Evolutionary conservation across 2,888 invertebrate species (phyloP), one percentile per base, ranked within the genome.

Genomic region (Lagria hirta): DNA sequence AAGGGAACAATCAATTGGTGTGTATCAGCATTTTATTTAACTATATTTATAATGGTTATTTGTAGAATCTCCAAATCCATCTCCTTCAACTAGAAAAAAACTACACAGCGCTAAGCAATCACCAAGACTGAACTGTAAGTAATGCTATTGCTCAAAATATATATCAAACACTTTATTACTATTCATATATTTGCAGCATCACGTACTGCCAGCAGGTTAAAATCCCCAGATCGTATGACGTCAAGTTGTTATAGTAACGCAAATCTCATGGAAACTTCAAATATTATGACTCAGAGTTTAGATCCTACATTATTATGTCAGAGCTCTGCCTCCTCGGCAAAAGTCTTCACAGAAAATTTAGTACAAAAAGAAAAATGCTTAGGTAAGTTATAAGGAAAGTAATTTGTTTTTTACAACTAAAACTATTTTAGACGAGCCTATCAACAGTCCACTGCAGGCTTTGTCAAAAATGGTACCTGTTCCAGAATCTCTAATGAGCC

Each of bases 391-490:
- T 11, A 16, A n/a, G n/a, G n/a, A n/a, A n/a, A n/a, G n/a, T n/a
- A n/a, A n/a, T n/a, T n/a, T n/a, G n/a, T n/a, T n/a, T n/a, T n/a
- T n/a, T n/a, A n/a, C n/a, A 24, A 4, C 8, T 24, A 8, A 11
- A 4, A 14, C 2, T 10, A n/a, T 14, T 21, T 1, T 18, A 66
- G 70, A 67, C 49, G 49, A 51, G 54, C 60, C 64, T 3, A 43
- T 74, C 35, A 76, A 74, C 50, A 77, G 76, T 54, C 84, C 88
- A 0, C 68, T 91, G 44, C 86, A 87, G 62, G 87, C 89, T 5
- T 85, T 89, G 5, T 88, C 88, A 0, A 90, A 89, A 72, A 83
- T 90, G 77, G 86, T 91, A 1, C 91, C 90, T 1, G 90, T 90
- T 15, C 90, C 90, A 0, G 91, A 91, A 67, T 86, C 88, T 0